phyloP scores from a whole-genome alignment of 2,888 invertebrate genomes.

The Acanthosepion esculentum region DNA sequence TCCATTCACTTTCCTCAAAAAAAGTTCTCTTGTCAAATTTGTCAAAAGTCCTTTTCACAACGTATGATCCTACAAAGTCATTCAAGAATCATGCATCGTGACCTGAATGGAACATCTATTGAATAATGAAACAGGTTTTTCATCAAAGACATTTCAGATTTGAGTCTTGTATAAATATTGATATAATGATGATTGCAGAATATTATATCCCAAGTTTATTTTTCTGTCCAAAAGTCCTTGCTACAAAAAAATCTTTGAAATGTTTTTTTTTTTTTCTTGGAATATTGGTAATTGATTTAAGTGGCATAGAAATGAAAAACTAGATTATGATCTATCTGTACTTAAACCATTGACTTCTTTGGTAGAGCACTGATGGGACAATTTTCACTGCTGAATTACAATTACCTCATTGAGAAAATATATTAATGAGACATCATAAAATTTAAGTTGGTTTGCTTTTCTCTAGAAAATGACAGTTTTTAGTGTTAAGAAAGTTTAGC shows the following conservation, averaged over 20 bases:
- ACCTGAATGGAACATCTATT: neutral
- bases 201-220: neutral
- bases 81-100: neutral
- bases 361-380: neutral
- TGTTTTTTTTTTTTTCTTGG: neutral
- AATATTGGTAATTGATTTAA: neutral
- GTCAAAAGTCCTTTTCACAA: neutral
- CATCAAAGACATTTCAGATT: neutral
- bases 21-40: neutral
- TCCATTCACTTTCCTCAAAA: neutral
- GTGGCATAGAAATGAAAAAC: too few relatives aligned
- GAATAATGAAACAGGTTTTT: neutral
- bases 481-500: too few relatives aligned
- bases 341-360: neutral
- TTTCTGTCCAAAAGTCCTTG: neutral
- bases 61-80: neutral
- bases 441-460: too few relatives aligned
- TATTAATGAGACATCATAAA: too few relatives aligned
- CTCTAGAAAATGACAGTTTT: too few relatives aligned
- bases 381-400: too few relatives aligned
- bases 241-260: neutral
- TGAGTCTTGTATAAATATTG: neutral
- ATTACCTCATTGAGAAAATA: too few relatives aligned
- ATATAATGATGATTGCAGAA: neutral
- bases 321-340: too few relatives aligned